Evolutionary conservation across 2,888 invertebrate species (phyloP).

Genomic region (Carcina quercana): DNA sequence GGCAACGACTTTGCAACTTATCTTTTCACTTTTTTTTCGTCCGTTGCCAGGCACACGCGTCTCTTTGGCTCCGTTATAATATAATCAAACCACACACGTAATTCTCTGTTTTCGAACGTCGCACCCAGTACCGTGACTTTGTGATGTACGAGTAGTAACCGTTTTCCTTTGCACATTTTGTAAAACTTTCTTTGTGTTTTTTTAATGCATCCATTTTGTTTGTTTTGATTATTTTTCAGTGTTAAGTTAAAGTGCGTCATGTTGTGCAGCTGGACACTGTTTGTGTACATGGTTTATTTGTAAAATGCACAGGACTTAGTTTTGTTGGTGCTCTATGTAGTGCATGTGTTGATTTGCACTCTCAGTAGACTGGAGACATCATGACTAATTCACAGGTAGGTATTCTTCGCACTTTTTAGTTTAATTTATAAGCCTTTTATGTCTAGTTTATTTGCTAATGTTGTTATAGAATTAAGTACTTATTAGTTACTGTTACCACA

Average conservation of each 20-base stretch:
- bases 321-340: slow-evolving; percentile 60
- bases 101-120: slow-evolving; percentile 38
- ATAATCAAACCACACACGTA: slow-evolving; percentile 35
- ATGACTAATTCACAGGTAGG: slow-evolving; percentile 78
- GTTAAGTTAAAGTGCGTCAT: slow-evolving; percentile 63
- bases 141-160: slow-evolving; percentile 17
- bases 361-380: slow-evolving; percentile 48
- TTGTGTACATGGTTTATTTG: slow-evolving; percentile 57
- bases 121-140: slow-evolving; percentile 30
- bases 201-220: slow-evolving; percentile 57
- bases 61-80: slow-evolving; percentile 40
- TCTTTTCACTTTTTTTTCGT: slow-evolving; percentile 71
- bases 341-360: slow-evolving; percentile 66
- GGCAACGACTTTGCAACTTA: slow-evolving; percentile 40
- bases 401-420: slow-evolving; percentile 38
- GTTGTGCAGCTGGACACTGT: slow-evolving; percentile 57
- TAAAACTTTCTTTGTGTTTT: slow-evolving; percentile 18
- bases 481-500: slow-evolving; percentile 12
- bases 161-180: slow-evolving; percentile 32
- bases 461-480: background rate
- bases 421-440: slow-evolving; percentile 22
- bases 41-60: slow-evolving; percentile 52
- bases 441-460: background rate
- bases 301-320: slow-evolving; percentile 61
- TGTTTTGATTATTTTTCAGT: slow-evolving; percentile 65